Conservation (phyloP, 2,888 invertebrate species). For the Eupsilia transversa region DNA sequence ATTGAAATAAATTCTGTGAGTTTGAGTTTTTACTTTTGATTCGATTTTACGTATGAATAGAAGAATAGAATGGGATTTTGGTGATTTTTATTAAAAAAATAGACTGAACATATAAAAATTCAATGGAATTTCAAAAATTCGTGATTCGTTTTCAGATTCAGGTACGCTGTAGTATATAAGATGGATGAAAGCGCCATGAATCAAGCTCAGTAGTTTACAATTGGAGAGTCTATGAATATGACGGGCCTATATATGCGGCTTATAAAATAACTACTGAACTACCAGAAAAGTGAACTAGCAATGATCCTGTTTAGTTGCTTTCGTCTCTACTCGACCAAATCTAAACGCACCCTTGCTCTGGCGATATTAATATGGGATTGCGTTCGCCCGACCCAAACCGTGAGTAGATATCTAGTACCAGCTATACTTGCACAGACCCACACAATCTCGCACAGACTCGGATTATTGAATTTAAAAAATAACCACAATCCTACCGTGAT, state of each 20-base stretch:
- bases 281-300: not conserved
- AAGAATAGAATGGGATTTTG: not conserved
- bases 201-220: not conserved
- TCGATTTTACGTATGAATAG: not conserved
- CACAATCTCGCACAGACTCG: conserved; percentile 25
- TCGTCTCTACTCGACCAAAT: not conserved
- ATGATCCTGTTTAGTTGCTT: not conserved
- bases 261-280: not conserved
- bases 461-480: conserved; percentile 68
- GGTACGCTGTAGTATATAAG: not conserved
- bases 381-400: conserved; percentile 43
- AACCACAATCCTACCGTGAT: conserved; percentile 57
- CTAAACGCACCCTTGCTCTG: conserved; percentile 50
- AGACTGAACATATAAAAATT: too few relatives aligned
- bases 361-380: conserved; percentile 64
- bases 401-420: conserved; percentile 6
- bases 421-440: conserved; percentile 24
- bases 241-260: too few relatives aligned
- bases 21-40: not conserved
- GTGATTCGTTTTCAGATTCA: not conserved
- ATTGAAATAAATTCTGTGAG: not conserved
- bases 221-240: not conserved
- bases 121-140: not conserved
- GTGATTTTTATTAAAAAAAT: not conserved
- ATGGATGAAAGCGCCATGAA: not conserved